Evolutionary conservation across 2,113 vertebrate genomes (phyloP), one percentile per base, ranked within the genome.

Genomic region (Recurvirostra avosetta): DNA sequence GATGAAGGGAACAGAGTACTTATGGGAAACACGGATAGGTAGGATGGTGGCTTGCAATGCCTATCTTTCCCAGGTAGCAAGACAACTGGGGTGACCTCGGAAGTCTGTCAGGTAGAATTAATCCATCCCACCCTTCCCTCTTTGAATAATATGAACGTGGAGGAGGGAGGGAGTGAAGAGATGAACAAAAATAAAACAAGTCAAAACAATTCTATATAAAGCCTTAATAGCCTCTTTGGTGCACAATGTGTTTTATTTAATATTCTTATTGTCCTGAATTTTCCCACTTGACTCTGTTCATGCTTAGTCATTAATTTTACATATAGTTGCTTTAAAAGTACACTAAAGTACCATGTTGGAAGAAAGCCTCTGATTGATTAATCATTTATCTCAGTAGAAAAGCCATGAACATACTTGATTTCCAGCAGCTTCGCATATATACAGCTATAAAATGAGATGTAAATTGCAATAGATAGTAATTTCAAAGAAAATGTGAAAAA

Each of bases 341-440:
- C 40, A 21, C 53, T 88, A 68, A 82, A 95, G 88, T 68, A 72
- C 11, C 21, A 70, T 77, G 71, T 74, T 82, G 67, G 78, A 94
- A 55, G 94, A 95, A 97, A 96, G 73, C 23, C 32, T 79, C 61
- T 56, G 91, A 95, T 75, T 94, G 97, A 97, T 96, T 95, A 95
- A 94, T 84, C 88, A 95, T 95, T 97, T 95, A 94, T 92, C 88
- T 94, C 76, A 78, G 68, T 68, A 90, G 89, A 95, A 86, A 86
- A 70, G 67, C 27, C 38, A 94, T 95, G 45, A 91, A 63, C 23
- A 73, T 90, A 95, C 84, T 90, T 81, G 45, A 96, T 65, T 94
- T 91, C 74, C 95, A 92, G 67, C 47, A 94, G 77, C 50, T 95
- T 76, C 6, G 8, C 47, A 66, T 74, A 82, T 19, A 80, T 47